A percentile compares a stretch with the other conserved stretches of the same genome.
Conservation (phyloP, 2,888 invertebrate species). For the Phymatocera aterrima region DNA sequence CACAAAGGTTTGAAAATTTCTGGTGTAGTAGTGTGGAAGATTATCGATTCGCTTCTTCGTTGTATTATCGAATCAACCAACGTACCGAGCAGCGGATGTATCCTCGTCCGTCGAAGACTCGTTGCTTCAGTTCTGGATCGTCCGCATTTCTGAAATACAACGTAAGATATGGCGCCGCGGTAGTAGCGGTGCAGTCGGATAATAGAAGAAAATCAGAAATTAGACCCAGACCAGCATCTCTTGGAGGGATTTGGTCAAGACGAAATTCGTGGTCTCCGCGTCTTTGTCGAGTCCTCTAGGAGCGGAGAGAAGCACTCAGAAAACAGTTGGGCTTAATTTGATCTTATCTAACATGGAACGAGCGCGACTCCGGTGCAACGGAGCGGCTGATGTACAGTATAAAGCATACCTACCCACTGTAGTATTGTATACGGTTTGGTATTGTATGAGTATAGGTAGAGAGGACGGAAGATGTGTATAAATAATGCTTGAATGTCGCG, state of each 20-base stretch:
- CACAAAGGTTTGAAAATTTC: no score
- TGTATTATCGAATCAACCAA: no score
- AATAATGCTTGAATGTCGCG: slow-evolving; percentile 62
- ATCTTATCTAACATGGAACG: slow-evolving; percentile 61
- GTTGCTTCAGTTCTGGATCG: no score
- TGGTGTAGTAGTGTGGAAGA: no score
- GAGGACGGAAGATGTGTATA: slow-evolving; percentile 55
- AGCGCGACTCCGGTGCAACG: slow-evolving; percentile 23
- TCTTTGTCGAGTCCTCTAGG: slow-evolving; percentile 27
- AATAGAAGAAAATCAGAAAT: background rate
- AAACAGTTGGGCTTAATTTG: slow-evolving; percentile 61
- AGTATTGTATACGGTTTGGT: background rate
- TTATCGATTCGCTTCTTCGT: no score
- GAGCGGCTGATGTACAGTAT: slow-evolving; percentile 11
- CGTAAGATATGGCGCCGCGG: background rate
- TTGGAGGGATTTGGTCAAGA: slow-evolving; percentile 36
- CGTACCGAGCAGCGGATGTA: no score
- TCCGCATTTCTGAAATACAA: background rate
- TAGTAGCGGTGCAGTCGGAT: background rate
- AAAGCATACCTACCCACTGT: background rate
- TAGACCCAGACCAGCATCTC: slow-evolving; percentile 8
- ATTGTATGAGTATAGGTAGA: background rate
- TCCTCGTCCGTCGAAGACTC: no score
- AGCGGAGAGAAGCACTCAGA: slow-evolving; percentile 46
- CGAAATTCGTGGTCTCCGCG: slow-evolving; percentile 34